Base-by-base conservation (phyloP, 2,888 invertebrate species). In the Acanthococcus lagerstroemiae region DNA sequence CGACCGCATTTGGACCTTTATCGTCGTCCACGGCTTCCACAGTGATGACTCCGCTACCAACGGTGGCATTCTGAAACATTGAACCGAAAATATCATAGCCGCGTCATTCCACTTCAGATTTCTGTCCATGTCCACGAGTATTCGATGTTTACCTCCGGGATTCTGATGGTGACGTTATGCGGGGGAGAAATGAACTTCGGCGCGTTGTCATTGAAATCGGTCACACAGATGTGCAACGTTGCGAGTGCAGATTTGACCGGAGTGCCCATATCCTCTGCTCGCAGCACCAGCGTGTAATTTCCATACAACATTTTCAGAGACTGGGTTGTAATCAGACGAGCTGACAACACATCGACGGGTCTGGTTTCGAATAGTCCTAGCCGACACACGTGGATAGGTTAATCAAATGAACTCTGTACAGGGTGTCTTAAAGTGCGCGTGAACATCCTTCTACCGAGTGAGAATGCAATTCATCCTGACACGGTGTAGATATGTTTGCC, bases 121-220 rank as follows among this genome's bases (percentile, higher is more conserved):
- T n/a, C n/a, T n/a, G n/a, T n/a, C n/a, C n/a, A n/a, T n/a, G n/a
- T 19, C 22, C 52, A 5, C 17, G 22, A 52, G 12, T 4, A 52
- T 24, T 19, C 22, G 4, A 24, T 17, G 15, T 17, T 4, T 61
- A 89, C 90, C 82, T 94, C 93, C 6, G 91, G 87, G 9, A 94
- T 83, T 74, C 88, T 82, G 37, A 94, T 83, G 0, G 93, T 93
- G 25, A 88, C 87, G 74, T 94, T 94, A 72, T 89, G 90, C 22
- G 88, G 83, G 0, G 93, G 93, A 69, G 85, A 86, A 19, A 90
- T 81, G 74, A 94, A 94, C 44, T 86, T 79, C 0, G 94, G 94
- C 3, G 92, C 85, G 76, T 92, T 90, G 73, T 93, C 91, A 71
- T 93, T 93, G 71, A 86, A 92, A 76, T 94, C 94, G 0, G 85